Evolutionary conservation across 2,888 invertebrate species (phyloP), one percentile per base, ranked within the genome.

Genomic region (Rotaria magnacalcarata): DNA sequence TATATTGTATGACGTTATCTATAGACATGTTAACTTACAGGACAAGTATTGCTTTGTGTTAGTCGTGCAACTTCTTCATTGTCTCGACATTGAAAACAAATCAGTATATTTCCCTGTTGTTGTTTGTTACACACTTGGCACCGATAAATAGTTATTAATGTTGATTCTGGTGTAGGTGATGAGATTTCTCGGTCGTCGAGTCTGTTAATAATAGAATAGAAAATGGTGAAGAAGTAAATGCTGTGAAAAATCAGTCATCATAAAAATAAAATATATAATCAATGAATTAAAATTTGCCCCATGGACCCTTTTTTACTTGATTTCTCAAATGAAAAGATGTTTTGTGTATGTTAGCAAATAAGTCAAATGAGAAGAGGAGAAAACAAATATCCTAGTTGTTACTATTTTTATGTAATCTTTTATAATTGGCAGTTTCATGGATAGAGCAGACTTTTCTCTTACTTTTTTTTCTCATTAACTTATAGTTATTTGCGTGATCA

Each of bases 101-200:
- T 67, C 34, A 5, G 10, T 16, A 14, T 16, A 67, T 67, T 67
- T 67, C 27, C 67, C 24, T 67, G 67, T 67, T 67, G 67, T 34
- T 67, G 67, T 24, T 67, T 67, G 34, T 67, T 67, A 34, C 67
- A 67, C 67, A 67, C 34, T 67, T 67, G 67, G 34, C 67, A 67
- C 34, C 34, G 67, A 34, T 67, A 27, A 67, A 67, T 67, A 67
- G 34, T 67, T 34, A 8, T 67, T 67, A 41, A 34, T 67, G 34
- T 67, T 67, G 67, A 41, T 19, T 56, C 56, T 2, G 5, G 24
- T 56, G 56, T 27, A 27, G 27, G 4, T 24, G 56, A 21, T 24
- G 21, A 24, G 3, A 19, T 34, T 16, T 41, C 34, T 41, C 34
- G 34, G 5, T 5, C 34, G 34, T 67, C 67, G 34, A 1, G 34